These are phyloP conservation scores for Heterodera schachtii DNA, from an alignment of 1,140 invertebrate species.

Conservation along the genomic window DNA sequence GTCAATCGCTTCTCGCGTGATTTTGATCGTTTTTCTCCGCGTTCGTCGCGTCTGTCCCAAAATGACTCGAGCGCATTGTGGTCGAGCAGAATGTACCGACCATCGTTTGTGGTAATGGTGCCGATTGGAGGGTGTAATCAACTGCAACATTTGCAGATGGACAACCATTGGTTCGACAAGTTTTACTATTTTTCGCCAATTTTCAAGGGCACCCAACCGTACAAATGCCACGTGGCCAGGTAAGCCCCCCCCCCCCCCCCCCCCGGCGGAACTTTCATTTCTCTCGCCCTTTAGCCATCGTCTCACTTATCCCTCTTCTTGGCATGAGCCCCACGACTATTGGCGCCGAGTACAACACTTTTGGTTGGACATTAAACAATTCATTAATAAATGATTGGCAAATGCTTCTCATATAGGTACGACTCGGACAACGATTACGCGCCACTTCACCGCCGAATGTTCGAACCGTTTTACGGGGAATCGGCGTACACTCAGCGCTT, in stretches of 20 bases:
- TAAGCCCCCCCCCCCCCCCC: too few relatives aligned
- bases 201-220: slow-evolving; percentile 29
- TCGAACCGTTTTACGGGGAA: slow-evolving; percentile 16
- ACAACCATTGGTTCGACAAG: slow-evolving; percentile 30
- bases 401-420: background rate
- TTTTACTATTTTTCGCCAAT: slow-evolving; percentile 31
- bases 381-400: background rate
- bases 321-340: slow-evolving; percentile 18
- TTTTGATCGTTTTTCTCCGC: slow-evolving; percentile 8
- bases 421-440: slow-evolving; percentile 28
- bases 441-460: slow-evolving; percentile 21
- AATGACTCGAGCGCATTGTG: slow-evolving; percentile 14
- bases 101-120: background rate
- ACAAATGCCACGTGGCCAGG: slow-evolving; percentile 28
- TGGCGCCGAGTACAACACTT: slow-evolving; percentile 20
- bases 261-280: background rate
- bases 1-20: slow-evolving; percentile 1
- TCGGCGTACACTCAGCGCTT: slow-evolving; percentile 25
- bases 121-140: background rate
- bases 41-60: background rate
- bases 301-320: slow-evolving; percentile 18
- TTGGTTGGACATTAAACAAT: background rate
- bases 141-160: background rate
- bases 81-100: slow-evolving; percentile 17
- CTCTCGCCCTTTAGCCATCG: background rate